These are phyloP conservation scores for Drosophila atripex DNA, from an alignment of 2,888 invertebrate genomes.

Conservation along the genomic window DNA sequence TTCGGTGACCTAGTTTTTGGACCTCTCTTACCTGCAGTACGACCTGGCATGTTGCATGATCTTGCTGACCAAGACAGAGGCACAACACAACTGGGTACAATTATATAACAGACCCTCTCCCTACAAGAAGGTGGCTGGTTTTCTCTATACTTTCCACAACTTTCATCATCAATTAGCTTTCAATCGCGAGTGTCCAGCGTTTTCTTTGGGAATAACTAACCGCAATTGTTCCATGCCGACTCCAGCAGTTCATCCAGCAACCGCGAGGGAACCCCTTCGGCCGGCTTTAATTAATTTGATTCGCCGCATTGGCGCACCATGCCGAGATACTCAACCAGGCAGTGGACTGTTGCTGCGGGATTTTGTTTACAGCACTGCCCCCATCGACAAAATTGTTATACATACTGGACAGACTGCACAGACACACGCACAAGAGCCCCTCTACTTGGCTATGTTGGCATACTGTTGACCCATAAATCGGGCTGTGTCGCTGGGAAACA, in stretches of 20 bases:
- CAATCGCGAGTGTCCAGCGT: conserved; percentile 13
- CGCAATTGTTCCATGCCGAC: conserved; percentile 32
- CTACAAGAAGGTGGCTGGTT: too few species aligned
- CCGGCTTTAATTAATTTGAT: conserved; percentile 71
- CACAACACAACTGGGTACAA: too few species aligned
- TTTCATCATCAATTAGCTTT: conserved; percentile 27
- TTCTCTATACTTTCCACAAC: conserved; percentile 2
- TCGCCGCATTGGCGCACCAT: conserved; percentile 66
- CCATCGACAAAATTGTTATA: conserved; percentile 66
- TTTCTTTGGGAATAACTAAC: conserved; percentile 39
- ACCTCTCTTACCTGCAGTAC: background rate
- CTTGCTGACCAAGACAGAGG: background rate
- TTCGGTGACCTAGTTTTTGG: background rate
- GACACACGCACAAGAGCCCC: conserved; percentile 13
- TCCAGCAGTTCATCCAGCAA: background rate
- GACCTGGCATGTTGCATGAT: background rate
- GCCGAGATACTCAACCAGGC: conserved; percentile 46
- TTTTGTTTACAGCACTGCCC: conserved; percentile 63
- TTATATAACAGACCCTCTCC: too few species aligned
- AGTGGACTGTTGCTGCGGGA: conserved; percentile 37
- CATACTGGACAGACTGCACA: conserved; percentile 5
- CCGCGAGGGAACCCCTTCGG: conserved; percentile 15
- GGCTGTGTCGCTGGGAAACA: conserved; percentile 50
- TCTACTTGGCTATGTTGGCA: conserved; percentile 31
- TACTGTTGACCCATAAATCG: conserved; percentile 68